These are phyloP conservation scores for Drepanosiphum platanoidis DNA, from an alignment of 2,888 invertebrate genomes.

Conservation along the genomic window DNA sequence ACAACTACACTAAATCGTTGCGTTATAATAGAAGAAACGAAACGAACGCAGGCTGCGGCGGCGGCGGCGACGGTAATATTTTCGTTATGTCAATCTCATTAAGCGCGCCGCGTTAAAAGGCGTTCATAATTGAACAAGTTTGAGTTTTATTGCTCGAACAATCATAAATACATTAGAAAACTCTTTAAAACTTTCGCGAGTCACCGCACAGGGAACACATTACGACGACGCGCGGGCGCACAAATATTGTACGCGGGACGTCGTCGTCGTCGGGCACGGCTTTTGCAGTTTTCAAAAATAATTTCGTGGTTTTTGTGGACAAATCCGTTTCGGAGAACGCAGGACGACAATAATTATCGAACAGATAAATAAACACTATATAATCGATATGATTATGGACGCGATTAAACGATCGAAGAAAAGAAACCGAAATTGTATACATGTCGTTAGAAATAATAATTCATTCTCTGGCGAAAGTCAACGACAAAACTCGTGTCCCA, in stretches of 20 bases:
- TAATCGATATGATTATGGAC: too few relatives aligned
- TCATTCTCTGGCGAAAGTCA: too few relatives aligned
- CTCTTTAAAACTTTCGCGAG: conserved; percentile 7
- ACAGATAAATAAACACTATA: too few relatives aligned
- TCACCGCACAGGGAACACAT: background rate
- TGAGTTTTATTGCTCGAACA: conserved; percentile 1
- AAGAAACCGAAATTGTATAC: too few relatives aligned
- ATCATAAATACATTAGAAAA: conserved; percentile 9
- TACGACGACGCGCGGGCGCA: background rate
- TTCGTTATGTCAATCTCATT: conserved; percentile 11
- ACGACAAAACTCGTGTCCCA: too few relatives aligned
- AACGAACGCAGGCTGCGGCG: background rate
- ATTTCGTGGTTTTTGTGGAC: background rate
- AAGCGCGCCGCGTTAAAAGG: background rate
- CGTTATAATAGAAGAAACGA: too few relatives aligned
- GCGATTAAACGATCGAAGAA: too few relatives aligned
- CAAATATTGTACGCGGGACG: too few relatives aligned
- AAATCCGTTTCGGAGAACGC: background rate
- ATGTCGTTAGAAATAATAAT: too few relatives aligned
- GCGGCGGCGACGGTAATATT: background rate
- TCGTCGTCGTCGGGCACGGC: background rate
- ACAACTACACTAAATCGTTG: too few relatives aligned
- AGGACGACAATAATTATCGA: background rate
- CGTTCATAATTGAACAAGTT: conserved; percentile 5
- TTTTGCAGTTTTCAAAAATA: too few relatives aligned